Evolutionary conservation across 2,797 vertebrate genomes (phyloP).

Genomic region (Cossypha caffra): DNA sequence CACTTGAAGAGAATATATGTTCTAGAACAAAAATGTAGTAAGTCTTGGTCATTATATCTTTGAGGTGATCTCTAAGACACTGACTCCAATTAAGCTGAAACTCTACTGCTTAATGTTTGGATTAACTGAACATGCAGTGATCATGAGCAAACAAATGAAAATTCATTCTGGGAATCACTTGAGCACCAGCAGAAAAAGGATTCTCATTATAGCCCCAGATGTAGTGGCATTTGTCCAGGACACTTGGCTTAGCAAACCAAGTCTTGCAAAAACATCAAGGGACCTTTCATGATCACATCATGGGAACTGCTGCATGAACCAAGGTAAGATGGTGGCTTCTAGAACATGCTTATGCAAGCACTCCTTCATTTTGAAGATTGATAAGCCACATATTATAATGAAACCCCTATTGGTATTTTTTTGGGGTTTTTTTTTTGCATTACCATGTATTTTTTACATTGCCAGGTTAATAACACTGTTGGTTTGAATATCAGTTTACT

Average conservation of each 20-base stretch:
- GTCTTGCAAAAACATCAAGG: neutral
- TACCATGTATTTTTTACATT: neutral
- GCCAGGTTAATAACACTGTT: conserved; percentile 16
- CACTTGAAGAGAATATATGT: neutral
- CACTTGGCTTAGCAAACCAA: neutral
- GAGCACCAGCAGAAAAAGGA: neutral
- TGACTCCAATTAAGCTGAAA: neutral
- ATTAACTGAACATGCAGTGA: neutral
- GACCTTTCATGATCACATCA: neutral
- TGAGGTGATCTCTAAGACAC: neutral
- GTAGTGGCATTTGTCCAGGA: neutral
- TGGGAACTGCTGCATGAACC: neutral
- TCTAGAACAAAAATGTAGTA: neutral
- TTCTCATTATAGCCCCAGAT: neutral
- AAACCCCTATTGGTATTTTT: neutral
- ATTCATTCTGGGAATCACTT: neutral
- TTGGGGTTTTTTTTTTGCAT: neutral
- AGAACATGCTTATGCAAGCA: neutral
- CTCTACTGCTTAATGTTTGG: neutral
- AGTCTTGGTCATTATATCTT: neutral
- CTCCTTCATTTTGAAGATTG: neutral
- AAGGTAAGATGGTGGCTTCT: neutral
- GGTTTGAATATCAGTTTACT: conserved; percentile 28
- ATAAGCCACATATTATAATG: neutral
- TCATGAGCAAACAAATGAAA: neutral